These are phyloP conservation scores for Malurus cyaneus DNA, from an alignment of 2,113 vertebrate species.

Conservation along the genomic window DNA sequence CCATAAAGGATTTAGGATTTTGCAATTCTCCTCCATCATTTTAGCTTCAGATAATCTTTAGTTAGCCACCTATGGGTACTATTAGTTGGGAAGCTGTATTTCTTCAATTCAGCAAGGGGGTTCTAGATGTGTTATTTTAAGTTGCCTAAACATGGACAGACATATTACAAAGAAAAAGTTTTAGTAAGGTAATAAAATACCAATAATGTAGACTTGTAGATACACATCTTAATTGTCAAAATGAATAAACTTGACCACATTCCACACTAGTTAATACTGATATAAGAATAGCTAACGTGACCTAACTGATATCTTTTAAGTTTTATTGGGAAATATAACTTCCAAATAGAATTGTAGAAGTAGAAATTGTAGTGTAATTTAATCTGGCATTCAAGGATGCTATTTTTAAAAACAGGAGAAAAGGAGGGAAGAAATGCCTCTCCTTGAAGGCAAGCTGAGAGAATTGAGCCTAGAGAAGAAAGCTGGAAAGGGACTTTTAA, in stretches of 20 bases:
- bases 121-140: neutral
- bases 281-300: neutral
- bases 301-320: neutral
- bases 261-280: neutral
- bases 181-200: neutral
- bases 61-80: neutral
- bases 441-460: neutral
- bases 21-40: neutral
- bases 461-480: neutral
- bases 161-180: neutral
- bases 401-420: neutral
- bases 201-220: neutral
- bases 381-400: neutral
- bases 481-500: neutral
- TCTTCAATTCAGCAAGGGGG: neutral
- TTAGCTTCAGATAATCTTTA: neutral
- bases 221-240: neutral
- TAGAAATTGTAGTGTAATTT: neutral
- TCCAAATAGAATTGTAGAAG: neutral
- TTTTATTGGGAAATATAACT: neutral
- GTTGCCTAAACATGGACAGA: neutral
- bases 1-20: neutral
- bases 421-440: neutral
- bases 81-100: neutral
- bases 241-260: neutral